Base-by-base conservation (phyloP, 1,140 invertebrate species). In the Teleogryllus occipitalis region DNA sequence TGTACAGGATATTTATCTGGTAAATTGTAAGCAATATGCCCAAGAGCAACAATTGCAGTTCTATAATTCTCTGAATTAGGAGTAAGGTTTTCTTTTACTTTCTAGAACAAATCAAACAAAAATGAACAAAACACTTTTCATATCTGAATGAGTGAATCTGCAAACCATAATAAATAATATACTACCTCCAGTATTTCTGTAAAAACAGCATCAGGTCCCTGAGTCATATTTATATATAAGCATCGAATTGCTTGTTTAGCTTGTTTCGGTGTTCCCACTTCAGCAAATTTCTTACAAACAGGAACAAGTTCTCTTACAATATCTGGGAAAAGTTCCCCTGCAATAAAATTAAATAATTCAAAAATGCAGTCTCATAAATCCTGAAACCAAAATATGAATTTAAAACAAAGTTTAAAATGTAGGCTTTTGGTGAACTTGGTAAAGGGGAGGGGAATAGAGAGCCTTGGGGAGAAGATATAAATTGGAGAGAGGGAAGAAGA, bases 201-300 rank as follows among this genome's bases (percentile, higher is more conserved):
- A 86, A 98, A 96, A 46, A 97, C 91, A 79, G 90, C 87, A 81
- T 94, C 92, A 83, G 95, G 91, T 83, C 94, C 90, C 81, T 93
- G 90, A 18, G 92, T 92, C 84, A 95, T 93, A 86, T 97, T 96
- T 10, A 94, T 92, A 84, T 91, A 96, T 73, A 99, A 91, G 87
- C 97, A 98, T 81, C 95, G 90, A 48, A 99, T 93, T 8, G 97
- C 96, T 84, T 98, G 96, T 86, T 99, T 99, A 0, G 97, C 96
- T 87, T 99, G 97, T 87, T 98, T 98, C 0, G 95, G 92, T 6
- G 95, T 96, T 7, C 97, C 97, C 46, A 92, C 91, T 83, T 95
- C 92, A 0, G 95, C 93, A 84, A 97, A 94, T 47, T 93, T 92
- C 83, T 95, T 94, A 84, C 97, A 96, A 72, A 96, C 90, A 5